Evolutionary conservation across 2,888 invertebrate genomes (phyloP), one percentile per base, ranked within the genome.

Genomic region (Alviniconcha strummeri): DNA sequence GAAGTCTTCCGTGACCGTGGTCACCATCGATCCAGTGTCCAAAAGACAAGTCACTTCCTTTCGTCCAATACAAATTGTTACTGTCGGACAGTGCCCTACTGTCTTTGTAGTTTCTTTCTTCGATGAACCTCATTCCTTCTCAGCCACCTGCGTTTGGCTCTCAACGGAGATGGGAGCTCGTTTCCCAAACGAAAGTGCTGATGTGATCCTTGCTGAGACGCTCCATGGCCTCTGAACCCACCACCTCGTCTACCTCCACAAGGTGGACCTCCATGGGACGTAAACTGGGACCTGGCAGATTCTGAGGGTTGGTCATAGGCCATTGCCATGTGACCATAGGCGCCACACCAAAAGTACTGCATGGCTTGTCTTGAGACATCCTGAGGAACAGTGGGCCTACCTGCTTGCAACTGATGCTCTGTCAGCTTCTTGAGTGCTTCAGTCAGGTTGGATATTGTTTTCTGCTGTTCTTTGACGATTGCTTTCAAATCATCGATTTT

Each of bases 11-110:
- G 36, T 19, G 7, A 72, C 52, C 8, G 72, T 72, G 15, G 19
- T 13, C 72, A 72, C 72, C 72, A 72, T 72, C 8, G 72, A 72
- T 36, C 72, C n/a, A n/a, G n/a, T n/a, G n/a, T n/a, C n/a, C n/a
- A n/a, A n/a, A n/a, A n/a, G n/a, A n/a, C n/a, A n/a, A n/a, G n/a
- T n/a, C n/a, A n/a, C n/a, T n/a, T n/a, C n/a, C n/a, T n/a, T n/a
- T n/a, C n/a, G n/a, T n/a, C n/a, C n/a, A n/a, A n/a, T n/a, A n/a
- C n/a, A n/a, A n/a, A n/a, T n/a, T n/a, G n/a, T n/a, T n/a, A n/a
- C n/a, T n/a, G n/a, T n/a, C n/a, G n/a, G n/a, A n/a, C n/a, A n/a
- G n/a, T n/a, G n/a, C n/a, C n/a, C n/a, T 19, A 72, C 36, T 52
- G 52, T 72, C 13, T 52, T 72, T 8, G 52, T 1, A 13, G 60